phyloP scores from a whole-genome alignment of 2,888 invertebrate genomes.

The Erebia epiphron region DNA sequence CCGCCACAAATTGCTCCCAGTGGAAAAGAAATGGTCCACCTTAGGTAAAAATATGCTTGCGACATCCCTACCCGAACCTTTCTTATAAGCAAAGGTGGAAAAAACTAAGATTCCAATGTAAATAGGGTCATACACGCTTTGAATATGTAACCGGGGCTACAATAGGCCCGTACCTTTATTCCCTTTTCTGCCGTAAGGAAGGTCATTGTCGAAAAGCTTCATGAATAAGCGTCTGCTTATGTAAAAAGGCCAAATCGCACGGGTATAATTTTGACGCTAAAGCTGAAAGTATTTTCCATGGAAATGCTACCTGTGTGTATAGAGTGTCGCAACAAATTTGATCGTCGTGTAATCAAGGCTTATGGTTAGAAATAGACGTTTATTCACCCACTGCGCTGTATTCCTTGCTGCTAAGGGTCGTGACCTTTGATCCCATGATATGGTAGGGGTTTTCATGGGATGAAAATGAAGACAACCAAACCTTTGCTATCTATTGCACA shows the following conservation, averaged over 20 bases:
- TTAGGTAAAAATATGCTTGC: slow-evolving; percentile 19
- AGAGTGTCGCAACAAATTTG: slow-evolving; percentile 14
- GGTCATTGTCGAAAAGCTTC: slow-evolving; percentile 25
- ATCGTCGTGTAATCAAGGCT: neutral
- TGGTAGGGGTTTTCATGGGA: no score
- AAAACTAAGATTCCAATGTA: slow-evolving; percentile 28
- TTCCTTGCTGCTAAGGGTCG: no score
- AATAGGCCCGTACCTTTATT: slow-evolving; percentile 18
- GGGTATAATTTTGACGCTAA: slow-evolving; percentile 20
- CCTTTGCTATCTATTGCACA: no score
- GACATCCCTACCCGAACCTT: slow-evolving; percentile 12
- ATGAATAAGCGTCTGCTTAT: slow-evolving; percentile 22
- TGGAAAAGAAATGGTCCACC: slow-evolving; percentile 16
- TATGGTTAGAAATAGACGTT: no score
- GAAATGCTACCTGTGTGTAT: slow-evolving; percentile 8
- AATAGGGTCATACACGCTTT: slow-evolving; percentile 26
- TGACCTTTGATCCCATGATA: no score
- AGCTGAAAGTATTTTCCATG: slow-evolving; percentile 17
- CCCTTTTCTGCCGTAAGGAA: slow-evolving; percentile 20
- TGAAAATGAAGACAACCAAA: no score
- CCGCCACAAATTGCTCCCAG: slow-evolving; percentile 18
- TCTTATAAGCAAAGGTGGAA: slow-evolving; percentile 19
- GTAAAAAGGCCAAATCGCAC: slow-evolving; percentile 24
- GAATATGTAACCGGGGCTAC: slow-evolving; percentile 23
- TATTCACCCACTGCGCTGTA: no score